A percentile compares a stretch with the other conserved stretches of the same genome.
These are phyloP conservation scores for Elysia crispata DNA, from an alignment of 2,888 invertebrate genomes.

Conservation along the genomic window DNA sequence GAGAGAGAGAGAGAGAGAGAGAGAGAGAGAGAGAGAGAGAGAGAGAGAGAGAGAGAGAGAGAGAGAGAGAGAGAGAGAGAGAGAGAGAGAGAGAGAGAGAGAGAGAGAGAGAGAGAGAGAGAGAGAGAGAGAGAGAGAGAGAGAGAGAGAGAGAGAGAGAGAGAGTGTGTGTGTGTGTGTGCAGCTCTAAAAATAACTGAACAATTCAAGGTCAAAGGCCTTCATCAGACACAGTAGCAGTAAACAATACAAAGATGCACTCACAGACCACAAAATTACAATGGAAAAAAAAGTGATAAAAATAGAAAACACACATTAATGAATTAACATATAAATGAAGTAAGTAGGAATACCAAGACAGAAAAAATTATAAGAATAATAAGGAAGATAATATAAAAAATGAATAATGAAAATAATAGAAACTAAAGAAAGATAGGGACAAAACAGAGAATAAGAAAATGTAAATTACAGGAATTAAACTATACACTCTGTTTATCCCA, in stretches of 20 bases:
- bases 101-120: constrained; percentile 23
- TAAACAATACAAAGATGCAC: too few species aligned
- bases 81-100: constrained; percentile 23
- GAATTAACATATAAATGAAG: constrained; percentile 30
- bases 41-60: constrained; percentile 17
- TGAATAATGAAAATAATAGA: background rate
- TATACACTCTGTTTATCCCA: too few species aligned
- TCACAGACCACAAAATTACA: too few species aligned
- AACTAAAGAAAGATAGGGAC: background rate
- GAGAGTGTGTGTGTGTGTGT: constrained; percentile 3
- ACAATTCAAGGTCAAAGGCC: background rate
- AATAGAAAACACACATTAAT: background rate
- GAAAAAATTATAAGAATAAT: background rate
- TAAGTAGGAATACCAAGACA: constrained; percentile 10
- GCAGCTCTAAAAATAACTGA: background rate
- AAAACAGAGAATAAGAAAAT: background rate
- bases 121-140: constrained; percentile 16
- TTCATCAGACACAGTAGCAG: too few species aligned
- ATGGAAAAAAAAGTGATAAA: background rate
- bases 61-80: constrained; percentile 24
- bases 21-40: background rate
- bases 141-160: constrained; percentile 17
- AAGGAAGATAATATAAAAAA: background rate
- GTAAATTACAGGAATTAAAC: too few species aligned
- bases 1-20: background rate